Conservation (phyloP, 2,888 invertebrate species). For the Nephrocerus scutellatus region DNA sequence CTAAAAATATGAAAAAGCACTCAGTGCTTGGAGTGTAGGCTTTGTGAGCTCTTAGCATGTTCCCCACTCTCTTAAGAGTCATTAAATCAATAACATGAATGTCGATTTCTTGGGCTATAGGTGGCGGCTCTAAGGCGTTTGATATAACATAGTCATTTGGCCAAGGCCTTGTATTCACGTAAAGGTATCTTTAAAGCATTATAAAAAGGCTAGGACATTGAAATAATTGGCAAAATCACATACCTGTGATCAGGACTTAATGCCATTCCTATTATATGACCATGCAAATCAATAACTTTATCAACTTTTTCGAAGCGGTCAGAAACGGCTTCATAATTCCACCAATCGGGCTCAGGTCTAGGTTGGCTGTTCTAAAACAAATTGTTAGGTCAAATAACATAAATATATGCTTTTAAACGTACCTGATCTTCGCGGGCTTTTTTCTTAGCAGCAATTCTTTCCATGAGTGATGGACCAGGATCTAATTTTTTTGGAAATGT, state of each 20-base stretch:
- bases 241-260: slow-evolving; percentile 72
- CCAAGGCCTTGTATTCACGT: slow-evolving; percentile 79
- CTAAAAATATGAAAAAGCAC: slow-evolving; percentile 79
- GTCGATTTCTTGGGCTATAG: slow-evolving; percentile 79
- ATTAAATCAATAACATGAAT: slow-evolving; percentile 78
- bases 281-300: slow-evolving; percentile 73
- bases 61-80: slow-evolving; percentile 67
- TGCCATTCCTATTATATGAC: slow-evolving; percentile 82
- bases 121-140: slow-evolving; percentile 72
- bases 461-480: slow-evolving; percentile 61
- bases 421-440: slow-evolving; percentile 48
- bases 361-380: slow-evolving; percentile 39
- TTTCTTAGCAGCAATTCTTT: slow-evolving; percentile 57
- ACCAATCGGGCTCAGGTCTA: slow-evolving; percentile 58
- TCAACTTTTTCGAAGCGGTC: slow-evolving; percentile 69
- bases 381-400: background rate
- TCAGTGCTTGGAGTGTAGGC: slow-evolving; percentile 79
- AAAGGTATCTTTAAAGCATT: slow-evolving; percentile 56
- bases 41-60: slow-evolving; percentile 69
- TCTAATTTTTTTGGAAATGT: slow-evolving; percentile 62
- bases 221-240: background rate
- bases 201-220: background rate
- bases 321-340: slow-evolving; percentile 60
- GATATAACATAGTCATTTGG: slow-evolving; percentile 66
- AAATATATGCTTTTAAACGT: background rate